Evolutionary conservation across 2,113 vertebrate species (phyloP).

Genomic region (Alethe castanea): DNA sequence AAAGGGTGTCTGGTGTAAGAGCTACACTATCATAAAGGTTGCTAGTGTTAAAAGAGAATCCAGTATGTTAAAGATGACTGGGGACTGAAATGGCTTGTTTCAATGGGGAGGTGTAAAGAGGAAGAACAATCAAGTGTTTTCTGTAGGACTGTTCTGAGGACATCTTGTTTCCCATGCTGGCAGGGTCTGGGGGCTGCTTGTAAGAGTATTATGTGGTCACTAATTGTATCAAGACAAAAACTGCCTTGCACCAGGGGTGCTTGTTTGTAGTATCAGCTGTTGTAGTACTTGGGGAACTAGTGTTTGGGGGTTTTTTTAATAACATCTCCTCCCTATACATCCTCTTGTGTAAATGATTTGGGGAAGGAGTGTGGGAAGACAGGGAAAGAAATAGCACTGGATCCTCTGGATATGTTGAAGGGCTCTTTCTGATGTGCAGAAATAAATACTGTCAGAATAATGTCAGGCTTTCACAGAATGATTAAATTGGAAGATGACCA

Average conservation of each 20-base stretch:
- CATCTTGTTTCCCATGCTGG: neutral
- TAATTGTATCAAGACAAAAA: neutral
- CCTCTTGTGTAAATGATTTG: neutral
- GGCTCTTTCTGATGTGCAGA: neutral
- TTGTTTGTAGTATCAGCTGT: neutral
- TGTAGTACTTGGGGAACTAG: neutral
- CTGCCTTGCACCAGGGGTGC: neutral
- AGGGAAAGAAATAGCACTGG: neutral
- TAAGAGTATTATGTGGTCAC: neutral
- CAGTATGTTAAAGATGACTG: neutral
- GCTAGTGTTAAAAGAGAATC: neutral
- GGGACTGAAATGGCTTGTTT: neutral
- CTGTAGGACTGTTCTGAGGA: neutral
- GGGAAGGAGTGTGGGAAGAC: neutral
- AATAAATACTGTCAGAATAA: neutral
- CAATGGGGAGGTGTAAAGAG: neutral
- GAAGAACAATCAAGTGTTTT: neutral
- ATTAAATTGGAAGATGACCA: neutral
- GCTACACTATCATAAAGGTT: neutral
- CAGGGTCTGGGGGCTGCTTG: neutral
- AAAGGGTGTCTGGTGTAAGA: neutral
- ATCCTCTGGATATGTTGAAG: neutral
- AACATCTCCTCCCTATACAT: neutral
- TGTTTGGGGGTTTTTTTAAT: neutral
- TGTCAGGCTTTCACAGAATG: neutral